Evolutionary conservation across 2,113 vertebrate species (phyloP), one percentile per base, ranked within the genome.

Genomic region (Megatriorchis doriae): DNA sequence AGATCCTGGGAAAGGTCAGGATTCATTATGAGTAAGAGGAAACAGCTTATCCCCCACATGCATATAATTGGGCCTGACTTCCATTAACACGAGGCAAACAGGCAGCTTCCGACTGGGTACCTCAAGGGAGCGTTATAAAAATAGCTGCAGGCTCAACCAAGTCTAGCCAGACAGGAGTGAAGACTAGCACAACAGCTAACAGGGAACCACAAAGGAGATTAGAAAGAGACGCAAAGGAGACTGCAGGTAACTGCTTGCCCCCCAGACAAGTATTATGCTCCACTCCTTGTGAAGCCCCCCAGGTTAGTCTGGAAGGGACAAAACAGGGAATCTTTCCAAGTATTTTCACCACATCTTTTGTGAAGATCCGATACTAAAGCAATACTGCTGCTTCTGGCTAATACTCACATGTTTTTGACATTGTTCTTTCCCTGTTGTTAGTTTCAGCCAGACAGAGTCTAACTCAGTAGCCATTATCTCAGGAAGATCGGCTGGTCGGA

Each of bases 1-100:
- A 97, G 89, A 93, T 56, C 93, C 88, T 97, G 95, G 81, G 95
- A 97, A 97, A 97, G 86, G 81, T 94, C 94, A 95, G 78, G 70
- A 94, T 88, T 95, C 89, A 89, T 95, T 94, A 90, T 42, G 78
- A 93, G 77, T 75, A 89, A 95, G 74, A 96, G 89, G 89, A 94
- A 97, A 90, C 62, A 94, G 77, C 86, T 88, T 87, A 78, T 92
- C 66, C 83, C 92, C 86, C 32, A 81, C 62, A 90, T 73, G 65
- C 53, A 86, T 53, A 31, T 88, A 94, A 94, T 80, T 87, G 81
- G 55, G 42, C n/a, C 87, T 90, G 95, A 93, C 91, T 94, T 62
- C 91, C 78, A 89, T 95, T 95, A 95, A 94, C 84, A 93, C 1
- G 0, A 89, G 40, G 81, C 77, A 81, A 97, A 91, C 53, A 89